Percentiles rank a stretch among this genome's conserved stretches.
Conservation (phyloP, 2,888 invertebrate species). For the Leucophenga maculata region DNA sequence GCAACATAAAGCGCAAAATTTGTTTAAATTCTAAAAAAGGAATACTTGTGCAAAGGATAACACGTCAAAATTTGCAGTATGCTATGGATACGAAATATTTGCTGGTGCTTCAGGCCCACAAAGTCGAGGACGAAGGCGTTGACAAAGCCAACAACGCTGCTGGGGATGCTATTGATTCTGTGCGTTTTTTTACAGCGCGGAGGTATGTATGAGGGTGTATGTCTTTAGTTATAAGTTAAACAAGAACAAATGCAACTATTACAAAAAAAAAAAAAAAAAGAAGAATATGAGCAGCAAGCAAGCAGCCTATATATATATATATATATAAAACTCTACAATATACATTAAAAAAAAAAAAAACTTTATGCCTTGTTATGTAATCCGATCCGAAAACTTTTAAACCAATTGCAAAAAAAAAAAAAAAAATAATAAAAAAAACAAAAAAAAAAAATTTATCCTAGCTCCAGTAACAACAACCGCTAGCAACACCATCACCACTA, state of each 20-base stretch:
- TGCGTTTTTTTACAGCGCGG: constrained; percentile 24
- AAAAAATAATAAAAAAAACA: constrained; percentile 20
- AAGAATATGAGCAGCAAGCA: constrained; percentile 14
- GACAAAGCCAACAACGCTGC: constrained; percentile 44
- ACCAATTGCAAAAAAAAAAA: constrained; percentile 26
- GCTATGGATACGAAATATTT: neutral
- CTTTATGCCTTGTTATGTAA: constrained; percentile 35
- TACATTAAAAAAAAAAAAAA: neutral
- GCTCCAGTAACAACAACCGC: neutral
- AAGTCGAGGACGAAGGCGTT: neutral
- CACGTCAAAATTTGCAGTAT: neutral
- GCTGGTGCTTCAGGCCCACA: neutral
- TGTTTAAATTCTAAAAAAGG: constrained; percentile 2
- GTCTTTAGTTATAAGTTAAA: constrained; percentile 43
- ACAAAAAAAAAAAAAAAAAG: constrained; percentile 33
- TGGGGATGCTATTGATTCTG: constrained; percentile 49
- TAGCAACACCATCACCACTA: constrained; percentile 4
- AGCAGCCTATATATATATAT: constrained; percentile 16
- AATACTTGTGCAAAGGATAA: neutral
- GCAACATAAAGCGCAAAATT: neutral
- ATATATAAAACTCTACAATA: constrained; percentile 11
- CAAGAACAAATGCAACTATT: constrained; percentile 20
- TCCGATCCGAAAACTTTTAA: constrained; percentile 25
- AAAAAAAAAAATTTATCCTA: constrained; percentile 12
- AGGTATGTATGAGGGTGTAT: constrained; percentile 60